phyloP scores from a whole-genome alignment of 2,797 vertebrate species.

The Eulemur albifrons region DNA sequence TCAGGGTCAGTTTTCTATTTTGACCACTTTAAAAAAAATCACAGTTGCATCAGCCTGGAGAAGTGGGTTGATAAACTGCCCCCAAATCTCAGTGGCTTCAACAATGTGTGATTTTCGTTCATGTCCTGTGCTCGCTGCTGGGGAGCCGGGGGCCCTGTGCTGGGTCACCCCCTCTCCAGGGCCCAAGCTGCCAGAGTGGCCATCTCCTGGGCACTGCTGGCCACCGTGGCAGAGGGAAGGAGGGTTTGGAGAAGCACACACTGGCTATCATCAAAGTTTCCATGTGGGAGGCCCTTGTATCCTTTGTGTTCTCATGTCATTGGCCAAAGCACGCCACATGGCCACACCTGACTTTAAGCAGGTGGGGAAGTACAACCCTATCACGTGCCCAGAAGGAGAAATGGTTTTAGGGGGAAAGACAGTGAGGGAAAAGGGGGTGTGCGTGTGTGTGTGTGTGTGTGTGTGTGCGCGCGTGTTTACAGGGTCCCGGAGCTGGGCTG shows the following conservation, averaged over 20 bases:
- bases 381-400: not conserved
- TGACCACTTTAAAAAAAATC: not conserved
- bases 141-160: not conserved
- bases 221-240: not conserved
- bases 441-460: rapidly evolving
- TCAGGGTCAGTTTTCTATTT: not conserved
- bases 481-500: not conserved
- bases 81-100: not conserved
- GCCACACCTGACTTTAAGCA: not conserved
- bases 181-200: not conserved
- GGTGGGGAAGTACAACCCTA: not conserved
- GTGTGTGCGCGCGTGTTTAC: no score
- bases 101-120: rapidly evolving
- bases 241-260: not conserved
- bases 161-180: not conserved
- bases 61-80: not conserved
- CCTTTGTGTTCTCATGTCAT: not conserved
- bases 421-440: not conserved
- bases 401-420: not conserved
- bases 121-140: not conserved
- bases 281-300: not conserved
- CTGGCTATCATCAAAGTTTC: not conserved
- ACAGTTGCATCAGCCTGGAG: no score
- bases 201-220: not conserved
- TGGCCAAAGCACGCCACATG: not conserved